phyloP scores from a whole-genome alignment of 2,113 vertebrate species.

The Lathamus discolor region DNA sequence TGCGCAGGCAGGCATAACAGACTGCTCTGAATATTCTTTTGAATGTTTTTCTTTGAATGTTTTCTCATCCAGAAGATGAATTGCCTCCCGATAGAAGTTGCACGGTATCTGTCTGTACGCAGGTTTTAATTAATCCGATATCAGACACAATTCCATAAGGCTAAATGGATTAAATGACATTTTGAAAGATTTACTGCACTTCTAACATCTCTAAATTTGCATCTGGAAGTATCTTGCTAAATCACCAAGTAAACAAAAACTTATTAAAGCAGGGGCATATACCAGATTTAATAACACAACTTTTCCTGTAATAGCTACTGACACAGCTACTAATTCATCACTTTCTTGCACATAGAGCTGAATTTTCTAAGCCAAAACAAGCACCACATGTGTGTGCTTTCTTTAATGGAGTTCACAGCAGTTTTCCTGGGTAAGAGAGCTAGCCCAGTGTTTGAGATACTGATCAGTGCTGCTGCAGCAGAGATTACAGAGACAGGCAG shows the following conservation, averaged over 20 bases:
- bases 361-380: slow-evolving; percentile 29
- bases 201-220: neutral
- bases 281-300: neutral
- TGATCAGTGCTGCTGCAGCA: neutral
- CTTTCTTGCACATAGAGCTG: neutral
- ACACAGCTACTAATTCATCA: neutral
- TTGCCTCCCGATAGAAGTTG: neutral
- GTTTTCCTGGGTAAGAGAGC: neutral
- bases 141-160: neutral
- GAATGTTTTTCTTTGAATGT: neutral
- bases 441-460: neutral
- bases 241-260: slow-evolving; percentile 14
- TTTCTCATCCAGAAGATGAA: slow-evolving; percentile 11
- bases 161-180: slow-evolving; percentile 30
- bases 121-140: slow-evolving; percentile 23
- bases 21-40: neutral
- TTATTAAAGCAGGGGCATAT: neutral
- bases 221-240: slow-evolving; percentile 3
- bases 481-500: neutral
- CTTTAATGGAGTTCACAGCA: neutral
- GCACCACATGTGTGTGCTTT: neutral
- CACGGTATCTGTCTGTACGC: neutral
- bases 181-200: slow-evolving; percentile 30
- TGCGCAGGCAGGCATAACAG: neutral
- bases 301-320: neutral